Evolutionary conservation across 2,888 invertebrate genomes (phyloP), one percentile per base, ranked within the genome.

Genomic region (Hemaris fuciformis): DNA sequence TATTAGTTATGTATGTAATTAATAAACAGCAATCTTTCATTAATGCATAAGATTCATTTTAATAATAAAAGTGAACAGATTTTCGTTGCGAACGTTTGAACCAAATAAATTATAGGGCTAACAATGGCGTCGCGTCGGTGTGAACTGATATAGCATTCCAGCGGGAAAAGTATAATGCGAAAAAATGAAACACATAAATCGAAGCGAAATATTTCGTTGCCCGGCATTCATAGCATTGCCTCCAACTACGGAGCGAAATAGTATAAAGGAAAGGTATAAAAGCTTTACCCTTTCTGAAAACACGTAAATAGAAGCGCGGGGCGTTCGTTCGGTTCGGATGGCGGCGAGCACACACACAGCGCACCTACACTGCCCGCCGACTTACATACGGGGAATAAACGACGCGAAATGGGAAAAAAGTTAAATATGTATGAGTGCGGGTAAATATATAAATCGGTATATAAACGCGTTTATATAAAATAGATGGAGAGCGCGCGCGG

Each of bases 351-450:
- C 89, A 85, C 81, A 77, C 83, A 72, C 75, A 69, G 63, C 70
- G 69, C 72, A 72, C 75, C 67, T 65, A 72, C 75, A 69, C 79
- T 75, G 77, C 70, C 76, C 80, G 75, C 80, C 77, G 77, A 74
- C 76, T 82, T 80, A 88, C 90, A 89, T 87, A 88, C 87, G 87
- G 80, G 76, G 87, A 88, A 89, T 89, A 91, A 90, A 88, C 91
- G 90, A 88, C 84, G 86, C 87, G 90, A 90, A 91, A 92, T 91
- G 89, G 89, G 89, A 91, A 91, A 92, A 92, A 92, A 90, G 88
- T 91, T 90, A 90, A 92, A 91, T 92, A 92, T 92, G 91, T 92
- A 92, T 90, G 91, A 90, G 91, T 91, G 91, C 81, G 91, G 88
- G 91, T 88, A 91, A 91, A 92, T 91, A 91, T 89, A 91, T 91